Evolutionary conservation across 2,888 invertebrate genomes (phyloP).

Genomic region (Pherbina coryleti): DNA sequence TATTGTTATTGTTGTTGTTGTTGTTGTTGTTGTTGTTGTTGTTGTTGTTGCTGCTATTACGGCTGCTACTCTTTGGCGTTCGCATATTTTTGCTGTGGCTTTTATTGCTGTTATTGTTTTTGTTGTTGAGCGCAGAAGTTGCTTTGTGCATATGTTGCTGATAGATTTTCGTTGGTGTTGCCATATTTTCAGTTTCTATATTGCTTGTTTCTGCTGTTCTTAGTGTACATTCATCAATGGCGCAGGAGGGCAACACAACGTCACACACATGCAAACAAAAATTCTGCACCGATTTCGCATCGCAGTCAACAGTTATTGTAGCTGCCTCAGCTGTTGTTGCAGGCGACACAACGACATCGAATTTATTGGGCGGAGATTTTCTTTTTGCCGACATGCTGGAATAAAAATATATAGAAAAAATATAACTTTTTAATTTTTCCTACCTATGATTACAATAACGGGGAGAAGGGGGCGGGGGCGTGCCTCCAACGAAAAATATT

Average conservation of each 20-base stretch:
- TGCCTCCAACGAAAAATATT: no score
- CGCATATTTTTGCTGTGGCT: neutral
- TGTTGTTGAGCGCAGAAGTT: slow-evolving; percentile 10
- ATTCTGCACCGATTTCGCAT: no score
- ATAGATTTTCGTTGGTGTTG: neutral
- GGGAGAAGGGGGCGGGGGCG: no score
- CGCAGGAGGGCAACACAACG: neutral
- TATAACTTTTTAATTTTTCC: no score
- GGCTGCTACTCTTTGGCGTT: neutral
- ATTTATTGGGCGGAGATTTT: slow-evolving; percentile 14
- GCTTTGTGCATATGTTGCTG: neutral
- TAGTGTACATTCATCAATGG: neutral
- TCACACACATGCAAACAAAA: neutral
- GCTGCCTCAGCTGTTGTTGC: neutral
- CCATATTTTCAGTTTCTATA: neutral
- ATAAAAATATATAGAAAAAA: neutral
- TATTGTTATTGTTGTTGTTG: neutral
- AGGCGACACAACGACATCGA: neutral
- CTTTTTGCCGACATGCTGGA: slow-evolving; percentile 22
- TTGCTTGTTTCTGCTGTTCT: neutral
- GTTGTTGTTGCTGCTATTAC: neutral
- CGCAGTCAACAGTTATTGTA: neutral
- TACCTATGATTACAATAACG: no score
- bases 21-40: slow-evolving; percentile 15
- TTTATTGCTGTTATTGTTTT: slow-evolving; percentile 16